Conservation (phyloP, 2,113 vertebrate species). For the Plestiodon gilberti region DNA sequence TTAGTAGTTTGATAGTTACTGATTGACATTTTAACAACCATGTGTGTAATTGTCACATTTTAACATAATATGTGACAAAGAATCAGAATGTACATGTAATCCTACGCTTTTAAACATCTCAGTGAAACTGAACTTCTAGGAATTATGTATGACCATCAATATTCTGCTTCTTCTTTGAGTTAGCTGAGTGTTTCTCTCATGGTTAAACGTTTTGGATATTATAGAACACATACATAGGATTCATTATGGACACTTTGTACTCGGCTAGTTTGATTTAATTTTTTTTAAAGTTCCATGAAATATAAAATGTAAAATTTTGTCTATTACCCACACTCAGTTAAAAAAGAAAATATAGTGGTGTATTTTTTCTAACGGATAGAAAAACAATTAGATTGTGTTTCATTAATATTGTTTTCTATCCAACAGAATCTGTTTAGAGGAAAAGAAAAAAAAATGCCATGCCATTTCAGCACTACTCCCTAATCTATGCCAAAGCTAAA, state of each 20-base stretch:
- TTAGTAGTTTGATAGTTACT: background rate
- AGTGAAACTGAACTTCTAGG: constrained; percentile 44
- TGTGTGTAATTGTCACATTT: constrained; percentile 39
- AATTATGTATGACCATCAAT: constrained; percentile 39
- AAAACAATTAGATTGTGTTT: constrained; percentile 48
- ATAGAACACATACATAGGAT: constrained; percentile 37
- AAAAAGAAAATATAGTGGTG: constrained; percentile 35
- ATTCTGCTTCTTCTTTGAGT: constrained; percentile 42
- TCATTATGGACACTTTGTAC: constrained; percentile 14
- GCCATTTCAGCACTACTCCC: constrained; percentile 64
- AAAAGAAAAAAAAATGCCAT: constrained; percentile 31
- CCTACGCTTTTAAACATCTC: constrained; percentile 4
- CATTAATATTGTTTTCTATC: constrained; percentile 42
- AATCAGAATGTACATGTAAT: constrained; percentile 38
- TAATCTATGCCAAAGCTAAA: constrained; percentile 64
- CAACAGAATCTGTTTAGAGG: constrained; percentile 64
- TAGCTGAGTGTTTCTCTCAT: constrained; percentile 46
- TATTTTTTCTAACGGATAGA: constrained; percentile 52
- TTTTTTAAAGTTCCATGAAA: constrained; percentile 39
- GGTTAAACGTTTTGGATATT: constrained; percentile 12
- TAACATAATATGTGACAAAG: constrained; percentile 33
- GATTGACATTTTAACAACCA: constrained; percentile 28
- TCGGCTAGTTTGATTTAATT: constrained; percentile 56
- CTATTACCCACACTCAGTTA: constrained; percentile 35
- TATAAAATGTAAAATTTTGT: constrained; percentile 56